Evolutionary conservation across 2,113 vertebrate genomes (phyloP).

Genomic region (Oncorhynchus gorbuscha): DNA sequence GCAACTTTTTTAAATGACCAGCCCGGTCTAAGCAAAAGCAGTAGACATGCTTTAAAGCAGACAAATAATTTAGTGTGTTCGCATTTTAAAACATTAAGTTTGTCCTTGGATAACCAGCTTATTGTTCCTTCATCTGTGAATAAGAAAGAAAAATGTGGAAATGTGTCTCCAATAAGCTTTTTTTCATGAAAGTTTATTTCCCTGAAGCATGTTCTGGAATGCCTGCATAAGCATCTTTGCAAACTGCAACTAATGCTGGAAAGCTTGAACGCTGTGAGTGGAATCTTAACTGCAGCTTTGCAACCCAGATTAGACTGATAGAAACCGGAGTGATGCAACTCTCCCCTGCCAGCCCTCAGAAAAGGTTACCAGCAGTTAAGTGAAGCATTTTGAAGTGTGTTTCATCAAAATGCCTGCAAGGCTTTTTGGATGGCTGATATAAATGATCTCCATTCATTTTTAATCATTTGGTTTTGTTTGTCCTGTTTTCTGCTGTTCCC

Average conservation of each 20-base stretch:
- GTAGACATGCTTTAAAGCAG: neutral
- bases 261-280: constrained; percentile 41
- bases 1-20: too few relatives aligned
- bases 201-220: constrained; percentile 36
- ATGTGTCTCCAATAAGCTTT: neutral
- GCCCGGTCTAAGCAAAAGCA: too few relatives aligned
- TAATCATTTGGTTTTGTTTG: neutral
- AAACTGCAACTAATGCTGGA: constrained; percentile 48
- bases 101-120: neutral
- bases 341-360: constrained; percentile 13
- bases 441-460: constrained; percentile 19
- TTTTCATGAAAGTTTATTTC: constrained; percentile 38
- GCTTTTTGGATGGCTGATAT: neutral
- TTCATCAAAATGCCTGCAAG: constrained; percentile 18
- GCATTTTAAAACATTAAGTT: neutral
- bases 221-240: constrained; percentile 45
- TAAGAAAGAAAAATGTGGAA: neutral
- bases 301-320: constrained; percentile 38
- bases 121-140: neutral
- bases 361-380: constrained; percentile 38
- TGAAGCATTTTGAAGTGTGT: constrained; percentile 24
- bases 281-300: constrained; percentile 50
- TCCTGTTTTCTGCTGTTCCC: neutral
- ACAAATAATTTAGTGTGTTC: neutral
- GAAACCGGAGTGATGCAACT: constrained; percentile 33